Evolutionary conservation across 2,113 vertebrate genomes (phyloP).

Genomic region (Oryzias javanicus): DNA sequence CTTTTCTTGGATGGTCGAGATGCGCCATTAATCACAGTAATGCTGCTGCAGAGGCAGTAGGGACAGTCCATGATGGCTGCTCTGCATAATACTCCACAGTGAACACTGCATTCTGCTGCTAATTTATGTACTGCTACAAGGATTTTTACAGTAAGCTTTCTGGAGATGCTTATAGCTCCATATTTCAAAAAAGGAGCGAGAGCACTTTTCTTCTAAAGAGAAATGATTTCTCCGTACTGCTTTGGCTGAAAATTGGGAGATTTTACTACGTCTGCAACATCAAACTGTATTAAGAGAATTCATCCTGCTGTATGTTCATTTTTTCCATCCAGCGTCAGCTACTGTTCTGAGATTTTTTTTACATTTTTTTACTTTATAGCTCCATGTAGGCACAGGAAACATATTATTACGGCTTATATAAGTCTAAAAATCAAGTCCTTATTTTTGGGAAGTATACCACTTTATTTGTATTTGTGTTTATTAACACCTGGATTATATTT

Average conservation of each 20-base stretch:
- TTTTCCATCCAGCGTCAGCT: no score
- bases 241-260: constrained; percentile 27
- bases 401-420: no score
- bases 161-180: constrained; percentile 54
- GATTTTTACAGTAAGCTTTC: constrained; percentile 56
- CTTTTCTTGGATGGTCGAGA: constrained; percentile 62
- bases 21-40: constrained; percentile 71
- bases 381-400: no score
- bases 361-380: no score
- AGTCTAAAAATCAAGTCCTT: no score
- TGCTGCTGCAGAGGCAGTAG: constrained; percentile 58
- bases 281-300: neutral
- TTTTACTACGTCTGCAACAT: constrained; percentile 29
- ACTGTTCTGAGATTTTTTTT: no score
- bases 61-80: constrained; percentile 56
- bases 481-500: no score
- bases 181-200: constrained; percentile 37
- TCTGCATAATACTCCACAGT: constrained; percentile 68
- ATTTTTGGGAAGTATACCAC: no score
- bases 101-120: constrained; percentile 57
- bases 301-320: no score
- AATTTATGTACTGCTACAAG: constrained; percentile 71
- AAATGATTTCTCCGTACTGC: constrained; percentile 30
- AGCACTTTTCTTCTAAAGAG: constrained; percentile 34
- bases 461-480: no score